These are phyloP conservation scores for Phocoena phocoena DNA, from an alignment of 2,113 vertebrate genomes.

Conservation along the genomic window DNA sequence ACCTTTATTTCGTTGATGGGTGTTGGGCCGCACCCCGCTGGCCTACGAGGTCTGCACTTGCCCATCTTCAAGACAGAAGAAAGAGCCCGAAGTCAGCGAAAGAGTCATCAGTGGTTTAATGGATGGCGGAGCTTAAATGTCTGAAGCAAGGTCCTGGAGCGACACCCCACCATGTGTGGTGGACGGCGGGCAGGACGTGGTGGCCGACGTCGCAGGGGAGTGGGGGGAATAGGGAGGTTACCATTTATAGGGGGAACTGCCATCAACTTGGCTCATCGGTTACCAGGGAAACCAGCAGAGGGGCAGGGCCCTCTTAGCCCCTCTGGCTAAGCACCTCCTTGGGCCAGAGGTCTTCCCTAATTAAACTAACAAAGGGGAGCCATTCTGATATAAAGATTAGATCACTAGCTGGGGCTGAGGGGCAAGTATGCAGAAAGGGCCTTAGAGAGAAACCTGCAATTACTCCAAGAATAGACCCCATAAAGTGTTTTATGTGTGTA, in stretches of 20 bases:
- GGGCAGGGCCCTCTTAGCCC: too few species aligned
- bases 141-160: not conserved
- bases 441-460: not conserved
- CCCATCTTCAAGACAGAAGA: too few species aligned
- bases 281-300: not conserved
- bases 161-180: not conserved
- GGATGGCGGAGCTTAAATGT: rapidly evolving
- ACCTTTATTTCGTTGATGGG: not conserved
- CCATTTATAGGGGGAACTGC: not conserved
- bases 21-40: not conserved
- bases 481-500: not conserved
- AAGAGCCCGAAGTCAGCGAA: too few species aligned
- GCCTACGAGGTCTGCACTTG: not conserved
- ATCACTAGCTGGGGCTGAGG: not conserved
- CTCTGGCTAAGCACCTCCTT: not conserved
- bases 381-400: not conserved
- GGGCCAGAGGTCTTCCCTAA: not conserved
- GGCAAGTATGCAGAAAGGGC: not conserved
- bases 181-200: not conserved
- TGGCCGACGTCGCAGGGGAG: rapidly evolving
- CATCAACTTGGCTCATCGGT: not conserved
- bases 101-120: not conserved
- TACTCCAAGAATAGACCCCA: not conserved
- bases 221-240: not conserved
- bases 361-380: not conserved